These are phyloP conservation scores for Diaprepes abbreviatus DNA, from an alignment of 2,888 invertebrate genomes.

Conservation along the genomic window DNA sequence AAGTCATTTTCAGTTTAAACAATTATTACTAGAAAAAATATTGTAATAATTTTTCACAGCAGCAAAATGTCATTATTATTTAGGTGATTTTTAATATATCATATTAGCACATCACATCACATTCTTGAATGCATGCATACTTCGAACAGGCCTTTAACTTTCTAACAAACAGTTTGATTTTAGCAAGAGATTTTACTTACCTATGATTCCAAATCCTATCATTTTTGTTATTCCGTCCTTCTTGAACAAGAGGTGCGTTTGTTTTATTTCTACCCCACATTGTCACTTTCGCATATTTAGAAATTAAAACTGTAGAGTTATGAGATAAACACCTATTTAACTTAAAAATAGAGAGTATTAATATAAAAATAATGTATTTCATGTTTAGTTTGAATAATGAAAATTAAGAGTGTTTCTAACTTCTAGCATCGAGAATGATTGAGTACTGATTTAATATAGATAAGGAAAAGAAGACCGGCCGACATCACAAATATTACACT, in stretches of 20 bases:
- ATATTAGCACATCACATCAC: too few relatives aligned
- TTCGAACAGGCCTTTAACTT: too few relatives aligned
- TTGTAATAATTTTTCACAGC: too few relatives aligned
- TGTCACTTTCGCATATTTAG: slow-evolving; percentile 65
- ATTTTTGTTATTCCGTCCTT: slow-evolving; percentile 58
- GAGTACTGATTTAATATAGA: slow-evolving; percentile 40
- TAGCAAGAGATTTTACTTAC: slow-evolving; percentile 54
- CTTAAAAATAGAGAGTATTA: slow-evolving; percentile 40
- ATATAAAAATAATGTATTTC: slow-evolving; percentile 28
- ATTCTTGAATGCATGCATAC: too few relatives aligned
- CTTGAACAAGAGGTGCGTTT: slow-evolving; percentile 39
- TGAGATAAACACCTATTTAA: slow-evolving; percentile 54
- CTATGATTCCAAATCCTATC: slow-evolving; percentile 63
- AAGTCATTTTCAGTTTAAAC: too few relatives aligned
- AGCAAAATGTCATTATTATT: too few relatives aligned
- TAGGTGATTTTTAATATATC: too few relatives aligned
- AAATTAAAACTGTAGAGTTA: slow-evolving; percentile 55
- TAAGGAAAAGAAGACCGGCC: slow-evolving; percentile 43
- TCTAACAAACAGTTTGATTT: background rate
- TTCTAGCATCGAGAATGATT: slow-evolving; percentile 16
- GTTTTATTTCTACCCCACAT: slow-evolving; percentile 59
- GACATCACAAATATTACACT: slow-evolving; percentile 58
- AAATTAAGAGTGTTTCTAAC: slow-evolving; percentile 7
- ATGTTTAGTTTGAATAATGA: slow-evolving; percentile 38
- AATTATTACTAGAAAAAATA: too few relatives aligned